These are phyloP conservation scores for Formica selysi DNA, from an alignment of 1,140 invertebrate genomes.

Conservation along the genomic window DNA sequence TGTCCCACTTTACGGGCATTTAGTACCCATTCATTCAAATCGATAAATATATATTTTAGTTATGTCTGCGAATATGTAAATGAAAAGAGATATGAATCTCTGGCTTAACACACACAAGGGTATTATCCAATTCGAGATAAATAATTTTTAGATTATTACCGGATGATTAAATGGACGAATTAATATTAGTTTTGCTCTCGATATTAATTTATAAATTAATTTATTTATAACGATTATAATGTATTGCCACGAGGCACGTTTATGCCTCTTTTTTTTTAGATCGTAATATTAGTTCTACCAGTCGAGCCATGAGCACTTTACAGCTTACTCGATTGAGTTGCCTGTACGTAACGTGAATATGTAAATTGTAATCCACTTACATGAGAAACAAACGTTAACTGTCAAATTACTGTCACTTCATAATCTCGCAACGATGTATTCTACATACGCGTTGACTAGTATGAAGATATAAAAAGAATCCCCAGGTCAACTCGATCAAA, in stretches of 20 bases:
- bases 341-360: slow-evolving; percentile 47
- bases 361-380: slow-evolving; percentile 58
- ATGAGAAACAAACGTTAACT: slow-evolving; percentile 55
- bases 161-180: not conserved
- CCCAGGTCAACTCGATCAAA: not conserved
- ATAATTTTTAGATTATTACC: slow-evolving; percentile 14
- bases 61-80: slow-evolving; percentile 26
- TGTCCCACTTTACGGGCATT: slow-evolving; percentile 57
- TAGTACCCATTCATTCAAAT: slow-evolving; percentile 46
- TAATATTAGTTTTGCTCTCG: not conserved
- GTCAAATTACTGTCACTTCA: slow-evolving; percentile 56
- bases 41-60: slow-evolving; percentile 48
- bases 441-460: not conserved
- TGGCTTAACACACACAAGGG: not conserved
- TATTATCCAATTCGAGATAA: slow-evolving; percentile 6
- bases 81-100: slow-evolving; percentile 31
- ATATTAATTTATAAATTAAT: not conserved
- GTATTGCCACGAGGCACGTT: slow-evolving; percentile 2
- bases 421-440: slow-evolving; percentile 18
- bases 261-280: not conserved
- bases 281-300: not conserved
- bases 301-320: slow-evolving; percentile 3
- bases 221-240: slow-evolving; percentile 22
- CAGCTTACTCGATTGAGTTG: slow-evolving; percentile 19
- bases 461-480: slow-evolving; percentile 26